Conservation (phyloP, 2,888 invertebrate species). For the Bellardia bayeri region DNA sequence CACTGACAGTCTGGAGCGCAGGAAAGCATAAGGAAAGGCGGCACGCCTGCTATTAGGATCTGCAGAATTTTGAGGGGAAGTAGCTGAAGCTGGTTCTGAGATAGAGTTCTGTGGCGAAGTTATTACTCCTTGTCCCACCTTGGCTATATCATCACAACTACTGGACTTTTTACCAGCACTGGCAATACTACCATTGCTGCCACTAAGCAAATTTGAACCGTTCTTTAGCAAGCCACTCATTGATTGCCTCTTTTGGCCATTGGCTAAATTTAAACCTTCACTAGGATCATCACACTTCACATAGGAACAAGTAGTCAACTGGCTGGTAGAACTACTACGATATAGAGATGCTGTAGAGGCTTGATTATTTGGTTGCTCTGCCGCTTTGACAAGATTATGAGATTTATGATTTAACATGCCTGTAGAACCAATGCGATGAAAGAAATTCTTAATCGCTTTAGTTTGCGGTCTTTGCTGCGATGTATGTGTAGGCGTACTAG, state of each 20-base stretch:
- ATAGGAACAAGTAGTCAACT: slow-evolving; percentile 88
- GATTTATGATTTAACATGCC: slow-evolving; percentile 88
- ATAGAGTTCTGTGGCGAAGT: slow-evolving; percentile 73
- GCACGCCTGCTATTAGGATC: slow-evolving; percentile 85
- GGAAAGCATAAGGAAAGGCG: slow-evolving; percentile 91
- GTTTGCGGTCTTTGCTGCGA: slow-evolving; percentile 78
- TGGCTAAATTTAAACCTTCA: slow-evolving; percentile 89
- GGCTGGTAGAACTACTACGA: slow-evolving; percentile 91
- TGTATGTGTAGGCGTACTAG: slow-evolving; percentile 69
- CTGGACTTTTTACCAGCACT: slow-evolving; percentile 86
- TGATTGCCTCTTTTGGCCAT: slow-evolving; percentile 80
- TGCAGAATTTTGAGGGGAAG: slow-evolving; percentile 72
- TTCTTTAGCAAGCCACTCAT: slow-evolving; percentile 51
- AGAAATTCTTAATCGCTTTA: slow-evolving; percentile 89
- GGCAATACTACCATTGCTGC: slow-evolving; percentile 83
- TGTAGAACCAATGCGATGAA: slow-evolving; percentile 90
- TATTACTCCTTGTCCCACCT: slow-evolving; percentile 84
- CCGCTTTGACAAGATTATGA: slow-evolving; percentile 81
- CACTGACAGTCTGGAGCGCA: slow-evolving; percentile 90
- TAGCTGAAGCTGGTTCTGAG: slow-evolving; percentile 65
- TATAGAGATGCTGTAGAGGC: slow-evolving; percentile 85
- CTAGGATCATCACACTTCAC: slow-evolving; percentile 92
- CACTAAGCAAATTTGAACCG: slow-evolving; percentile 74
- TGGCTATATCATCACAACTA: slow-evolving; percentile 90
- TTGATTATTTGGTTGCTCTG: slow-evolving; percentile 80